Percentiles rank a stretch among this genome's conserved stretches.
Conservation (phyloP, 2,113 vertebrate species). For the Serilophus lunatus region DNA sequence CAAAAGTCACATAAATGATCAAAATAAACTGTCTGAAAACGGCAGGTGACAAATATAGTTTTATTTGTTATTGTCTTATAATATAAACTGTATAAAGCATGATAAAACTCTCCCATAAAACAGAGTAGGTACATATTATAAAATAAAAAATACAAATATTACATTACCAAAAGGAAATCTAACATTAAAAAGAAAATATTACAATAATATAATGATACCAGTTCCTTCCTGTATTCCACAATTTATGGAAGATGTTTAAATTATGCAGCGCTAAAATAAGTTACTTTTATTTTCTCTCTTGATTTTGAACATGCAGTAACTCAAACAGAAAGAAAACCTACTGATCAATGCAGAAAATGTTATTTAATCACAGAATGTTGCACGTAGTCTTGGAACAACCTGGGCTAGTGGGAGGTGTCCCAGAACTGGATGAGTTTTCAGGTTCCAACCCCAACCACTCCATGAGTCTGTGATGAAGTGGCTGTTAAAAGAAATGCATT, state of each 20-base stretch:
- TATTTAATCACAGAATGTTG: constrained; percentile 23
- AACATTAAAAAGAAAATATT: background rate
- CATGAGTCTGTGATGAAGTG: background rate
- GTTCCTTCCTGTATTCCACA: background rate
- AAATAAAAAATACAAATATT: constrained; percentile 26
- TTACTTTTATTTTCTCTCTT: background rate
- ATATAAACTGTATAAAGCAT: background rate
- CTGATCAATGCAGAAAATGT: constrained; percentile 5
- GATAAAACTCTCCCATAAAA: constrained; percentile 2
- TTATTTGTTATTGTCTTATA: background rate
- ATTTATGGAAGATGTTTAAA: background rate
- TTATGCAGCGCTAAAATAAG: constrained; percentile 11
- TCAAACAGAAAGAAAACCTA: constrained; percentile 48
- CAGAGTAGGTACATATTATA: background rate
- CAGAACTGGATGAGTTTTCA: background rate
- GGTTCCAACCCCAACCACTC: background rate
- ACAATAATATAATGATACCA: constrained; percentile 7
- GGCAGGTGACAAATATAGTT: background rate
- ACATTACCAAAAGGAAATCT: background rate
- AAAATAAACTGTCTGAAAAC: background rate
- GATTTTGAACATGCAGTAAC: constrained; percentile 27
- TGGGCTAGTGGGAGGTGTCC: background rate
- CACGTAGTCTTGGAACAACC: background rate
- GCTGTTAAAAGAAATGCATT: constrained; percentile 35
- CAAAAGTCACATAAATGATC: background rate